Conservation (phyloP, 2,797 vertebrate species). For the Crax fasciolata region DNA sequence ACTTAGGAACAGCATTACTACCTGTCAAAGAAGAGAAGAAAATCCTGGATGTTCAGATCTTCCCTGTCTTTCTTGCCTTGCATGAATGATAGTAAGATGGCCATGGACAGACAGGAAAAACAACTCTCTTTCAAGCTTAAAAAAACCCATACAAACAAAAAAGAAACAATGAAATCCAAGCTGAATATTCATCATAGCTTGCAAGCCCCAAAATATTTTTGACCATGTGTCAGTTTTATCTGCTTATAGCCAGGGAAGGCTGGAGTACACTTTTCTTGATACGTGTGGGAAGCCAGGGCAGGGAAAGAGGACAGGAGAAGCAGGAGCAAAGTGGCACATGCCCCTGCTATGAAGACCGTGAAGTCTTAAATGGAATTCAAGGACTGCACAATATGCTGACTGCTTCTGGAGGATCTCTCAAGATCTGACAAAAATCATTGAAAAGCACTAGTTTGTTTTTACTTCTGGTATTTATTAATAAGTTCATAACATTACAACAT, state of each 20-base stretch:
- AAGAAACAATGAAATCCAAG: not conserved
- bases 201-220: not conserved
- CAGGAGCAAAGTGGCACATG: rapidly evolving
- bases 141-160: not conserved
- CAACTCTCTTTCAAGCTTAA: constrained; percentile 84
- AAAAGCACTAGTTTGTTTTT: not conserved
- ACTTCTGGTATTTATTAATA: not conserved
- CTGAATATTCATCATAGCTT: not conserved
- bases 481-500: not conserved
- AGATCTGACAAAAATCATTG: not conserved
- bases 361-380: not conserved
- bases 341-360: not conserved
- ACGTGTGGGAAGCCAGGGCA: not conserved
- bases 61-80: constrained; percentile 80
- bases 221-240: not conserved
- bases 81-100: constrained; percentile 84
- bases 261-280: not conserved
- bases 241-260: not conserved
- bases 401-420: not conserved
- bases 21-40: constrained; percentile 78
- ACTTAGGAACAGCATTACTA: constrained; percentile 54
- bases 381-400: not conserved
- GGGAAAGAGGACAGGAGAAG: not conserved
- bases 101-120: constrained; percentile 82
- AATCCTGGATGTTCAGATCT: constrained; percentile 74